phyloP scores from a whole-genome alignment of 2,113 vertebrate genomes.

The Hippocampus zosterae region DNA sequence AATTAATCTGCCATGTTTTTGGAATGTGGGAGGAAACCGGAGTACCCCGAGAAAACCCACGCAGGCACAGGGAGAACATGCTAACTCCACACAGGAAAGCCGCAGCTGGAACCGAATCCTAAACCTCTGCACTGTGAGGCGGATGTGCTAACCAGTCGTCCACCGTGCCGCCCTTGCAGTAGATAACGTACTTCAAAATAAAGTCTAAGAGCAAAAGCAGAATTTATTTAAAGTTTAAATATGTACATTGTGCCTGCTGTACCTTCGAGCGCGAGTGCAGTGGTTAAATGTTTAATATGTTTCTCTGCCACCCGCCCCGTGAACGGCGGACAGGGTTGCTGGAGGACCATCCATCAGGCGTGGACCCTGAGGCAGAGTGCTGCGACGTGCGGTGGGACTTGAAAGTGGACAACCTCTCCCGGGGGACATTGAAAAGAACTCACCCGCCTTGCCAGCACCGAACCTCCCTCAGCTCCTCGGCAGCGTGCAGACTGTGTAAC shows the following conservation, averaged over 20 bases:
- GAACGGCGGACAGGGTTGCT: conserved; percentile 80
- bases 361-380: conserved; percentile 86
- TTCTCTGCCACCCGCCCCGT: background rate
- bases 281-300: background rate
- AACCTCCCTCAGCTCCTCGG: conserved; percentile 86
- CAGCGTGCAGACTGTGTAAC: conserved; percentile 91
- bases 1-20: no score
- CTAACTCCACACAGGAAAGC: no score
- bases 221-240: background rate
- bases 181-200: background rate
- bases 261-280: background rate
- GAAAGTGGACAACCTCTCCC: conserved; percentile 77
- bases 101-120: no score
- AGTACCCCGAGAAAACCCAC: no score
- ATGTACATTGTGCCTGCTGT: background rate
- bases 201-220: background rate
- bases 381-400: conserved; percentile 93
- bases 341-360: conserved; percentile 84
- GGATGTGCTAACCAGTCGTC: no score
- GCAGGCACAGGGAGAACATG: no score
- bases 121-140: no score
- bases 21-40: no score
- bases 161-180: background rate
- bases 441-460: conserved; percentile 86
- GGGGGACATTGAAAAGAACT: conserved; percentile 81